phyloP scores from a whole-genome alignment of 2,113 vertebrate genomes.

The Anas platyrhynchos region DNA sequence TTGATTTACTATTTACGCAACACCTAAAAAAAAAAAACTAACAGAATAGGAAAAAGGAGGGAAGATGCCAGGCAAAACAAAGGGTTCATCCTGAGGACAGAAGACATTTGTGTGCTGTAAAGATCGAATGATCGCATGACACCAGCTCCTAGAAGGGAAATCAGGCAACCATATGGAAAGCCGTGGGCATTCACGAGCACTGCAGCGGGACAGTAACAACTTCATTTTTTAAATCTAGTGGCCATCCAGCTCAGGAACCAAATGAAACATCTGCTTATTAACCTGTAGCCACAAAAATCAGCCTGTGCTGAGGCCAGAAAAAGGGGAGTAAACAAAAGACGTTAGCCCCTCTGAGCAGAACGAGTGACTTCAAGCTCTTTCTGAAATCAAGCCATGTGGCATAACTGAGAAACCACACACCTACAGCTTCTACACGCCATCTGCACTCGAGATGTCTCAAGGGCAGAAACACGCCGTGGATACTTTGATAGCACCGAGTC shows the following conservation, averaged over 20 bases:
- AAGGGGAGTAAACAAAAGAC: neutral
- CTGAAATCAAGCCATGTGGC: neutral
- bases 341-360: neutral
- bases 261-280: neutral
- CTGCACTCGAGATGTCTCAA: neutral
- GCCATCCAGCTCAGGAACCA: neutral
- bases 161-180: neutral
- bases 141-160: neutral
- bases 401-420: constrained; percentile 38
- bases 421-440: neutral
- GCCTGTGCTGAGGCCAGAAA: neutral
- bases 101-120: neutral
- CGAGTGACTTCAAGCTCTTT: neutral
- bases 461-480: neutral
- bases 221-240: neutral
- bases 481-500: neutral
- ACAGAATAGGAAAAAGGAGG: neutral
- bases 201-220: neutral
- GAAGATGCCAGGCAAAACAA: neutral
- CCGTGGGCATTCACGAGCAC: neutral
- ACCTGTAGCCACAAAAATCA: neutral
- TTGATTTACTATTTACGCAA: neutral
- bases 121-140: neutral
- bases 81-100: neutral
- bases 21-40: neutral